Evolutionary conservation across 2,797 vertebrate species (phyloP), one percentile per base, ranked within the genome.

Genomic region (Sylvilagus floridanus): DNA sequence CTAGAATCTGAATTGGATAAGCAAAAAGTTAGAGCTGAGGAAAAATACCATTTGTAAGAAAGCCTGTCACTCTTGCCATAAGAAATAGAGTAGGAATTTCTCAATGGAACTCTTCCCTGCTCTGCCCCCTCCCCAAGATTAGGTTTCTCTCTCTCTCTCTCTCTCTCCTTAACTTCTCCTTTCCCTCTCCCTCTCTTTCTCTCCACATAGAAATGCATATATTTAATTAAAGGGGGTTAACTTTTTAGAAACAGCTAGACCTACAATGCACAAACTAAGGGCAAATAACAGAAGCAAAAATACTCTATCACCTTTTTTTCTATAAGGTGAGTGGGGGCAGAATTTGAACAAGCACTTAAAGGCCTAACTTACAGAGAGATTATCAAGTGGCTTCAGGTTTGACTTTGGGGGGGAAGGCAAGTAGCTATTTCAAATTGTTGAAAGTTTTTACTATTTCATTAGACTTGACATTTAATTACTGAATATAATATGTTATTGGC

Each of bases 381-480:
- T 91, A 21, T 73, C 1, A 7, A 13, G 4, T 24, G 17, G 28
- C 72, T 87, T 1, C 1, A 16, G 7, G 14, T 52, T 26, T 57
- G 19, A 1, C 13, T 69, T 1, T 7, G 22, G 1, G 5, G 19
- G 4, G 7, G 17, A 54, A 3, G 9, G 6, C 6, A 66, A 71
- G n/a, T n/a, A 28, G 19, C 16, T 85, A 28, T 62, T 88, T 88
- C 47, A 52, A 22, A 62, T 32, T 26, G 9, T 35, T 37, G 11
- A 30, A 86, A 63, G 26, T 35, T 73, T 94, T 88, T 5, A 57
- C 11, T 28, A 1, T 81, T 94, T 83, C 26, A 89, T 91, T 89
- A 62, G 24, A 30, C 7, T 69, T 35, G 5, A 69, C 11, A 37
- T 87, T 87, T 87, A 81, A 68, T 83, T 78, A n/a, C 30, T 24